Evolutionary conservation across 2,113 vertebrate genomes (phyloP).

Genomic region (Phrynosoma platyrhinos): DNA sequence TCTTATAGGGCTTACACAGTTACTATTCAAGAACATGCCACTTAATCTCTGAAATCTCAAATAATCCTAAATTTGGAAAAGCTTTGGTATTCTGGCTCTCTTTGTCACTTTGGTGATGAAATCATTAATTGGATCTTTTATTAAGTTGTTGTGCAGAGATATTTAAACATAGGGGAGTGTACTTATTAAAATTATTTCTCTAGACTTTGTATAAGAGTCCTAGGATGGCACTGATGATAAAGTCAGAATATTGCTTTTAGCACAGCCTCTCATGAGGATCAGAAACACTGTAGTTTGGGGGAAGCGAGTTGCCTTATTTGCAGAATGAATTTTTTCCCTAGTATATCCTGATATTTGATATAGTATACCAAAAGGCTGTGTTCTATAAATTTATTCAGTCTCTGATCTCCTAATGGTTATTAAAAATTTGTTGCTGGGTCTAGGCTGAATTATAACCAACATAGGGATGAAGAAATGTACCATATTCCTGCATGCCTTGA

Average conservation of each 20-base stretch:
- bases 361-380: not conserved
- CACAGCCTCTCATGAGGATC: not conserved
- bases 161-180: not conserved
- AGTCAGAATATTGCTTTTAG: not conserved
- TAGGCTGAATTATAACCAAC: too few species aligned
- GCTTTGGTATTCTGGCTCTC: not conserved
- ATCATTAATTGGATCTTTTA: not conserved
- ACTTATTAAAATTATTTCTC: not conserved
- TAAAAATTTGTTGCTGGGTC: too few species aligned
- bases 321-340: not conserved
- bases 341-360: not conserved
- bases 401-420: too few species aligned
- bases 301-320: not conserved
- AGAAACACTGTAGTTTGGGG: not conserved
- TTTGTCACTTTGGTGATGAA: not conserved
- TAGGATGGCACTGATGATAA: not conserved
- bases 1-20: not conserved
- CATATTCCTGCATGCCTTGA: too few species aligned
- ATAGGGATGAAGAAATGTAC: too few species aligned
- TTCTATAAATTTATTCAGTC: not conserved
- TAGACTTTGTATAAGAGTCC: not conserved
- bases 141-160: not conserved
- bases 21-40: constrained; percentile 5
- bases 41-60: not conserved
- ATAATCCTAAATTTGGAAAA: constrained; percentile 5